These are phyloP conservation scores for Nemoura dubitans DNA, from an alignment of 2,888 invertebrate genomes.

Conservation along the genomic window DNA sequence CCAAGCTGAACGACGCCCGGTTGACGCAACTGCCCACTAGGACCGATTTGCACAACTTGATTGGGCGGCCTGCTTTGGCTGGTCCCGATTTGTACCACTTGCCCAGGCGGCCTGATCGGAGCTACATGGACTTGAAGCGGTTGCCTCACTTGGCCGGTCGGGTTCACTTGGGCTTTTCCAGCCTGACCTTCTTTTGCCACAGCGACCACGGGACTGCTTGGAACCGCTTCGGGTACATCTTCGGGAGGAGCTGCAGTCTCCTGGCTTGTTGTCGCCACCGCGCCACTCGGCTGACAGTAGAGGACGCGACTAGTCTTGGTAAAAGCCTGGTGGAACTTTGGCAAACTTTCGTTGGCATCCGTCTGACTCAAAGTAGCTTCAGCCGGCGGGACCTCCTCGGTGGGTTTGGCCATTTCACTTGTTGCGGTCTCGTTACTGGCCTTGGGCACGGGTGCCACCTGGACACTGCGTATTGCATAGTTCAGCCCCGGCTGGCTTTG, in stretches of 20 bases:
- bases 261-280: not conserved
- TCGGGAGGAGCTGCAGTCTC: not conserved
- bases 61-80: too few species aligned
- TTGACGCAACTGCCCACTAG: not conserved
- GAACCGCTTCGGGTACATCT: not conserved
- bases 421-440: not conserved
- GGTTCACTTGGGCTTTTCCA: not conserved
- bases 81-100: too few species aligned
- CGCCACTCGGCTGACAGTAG: conserved; percentile 55
- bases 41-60: too few species aligned
- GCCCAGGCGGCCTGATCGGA: not conserved
- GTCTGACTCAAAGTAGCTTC: not conserved
- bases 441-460: not conserved
- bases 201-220: not conserved
- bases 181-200: not conserved
- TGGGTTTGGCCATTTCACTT: conserved; percentile 54
- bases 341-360: conserved; percentile 59
- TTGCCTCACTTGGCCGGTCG: not conserved
- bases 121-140: not conserved
- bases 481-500: not conserved
- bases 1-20: not conserved
- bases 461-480: not conserved
- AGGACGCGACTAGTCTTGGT: conserved; percentile 65
- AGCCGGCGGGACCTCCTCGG: not conserved
- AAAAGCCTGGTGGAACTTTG: conserved; percentile 83